phyloP scores from a whole-genome alignment of 2,113 vertebrate species.

The Mesocricetus auratus region DNA sequence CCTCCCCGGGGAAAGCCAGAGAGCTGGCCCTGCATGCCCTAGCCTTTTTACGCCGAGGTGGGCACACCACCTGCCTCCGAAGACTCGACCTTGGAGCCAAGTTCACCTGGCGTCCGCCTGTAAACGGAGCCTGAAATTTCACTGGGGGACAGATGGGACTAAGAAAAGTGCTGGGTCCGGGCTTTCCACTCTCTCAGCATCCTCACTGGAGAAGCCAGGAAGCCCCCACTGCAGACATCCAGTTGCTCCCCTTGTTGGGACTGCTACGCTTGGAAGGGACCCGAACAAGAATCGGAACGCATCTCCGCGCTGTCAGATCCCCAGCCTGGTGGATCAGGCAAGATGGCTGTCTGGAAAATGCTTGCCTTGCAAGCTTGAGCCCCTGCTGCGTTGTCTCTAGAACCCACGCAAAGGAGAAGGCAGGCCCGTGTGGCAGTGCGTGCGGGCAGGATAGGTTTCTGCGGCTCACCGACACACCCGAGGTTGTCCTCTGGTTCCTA shows the following conservation, averaged over 20 bases:
- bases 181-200: slow-evolving; percentile 60
- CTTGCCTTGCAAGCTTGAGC: neutral
- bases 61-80: slow-evolving; percentile 66
- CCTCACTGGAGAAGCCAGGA: neutral
- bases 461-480: neutral
- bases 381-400: neutral
- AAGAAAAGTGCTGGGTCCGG: slow-evolving; percentile 1
- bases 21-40: slow-evolving; percentile 30
- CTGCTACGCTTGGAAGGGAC: rapidly evolving
- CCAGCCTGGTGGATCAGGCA: neutral
- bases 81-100: slow-evolving; percentile 1
- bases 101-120: slow-evolving; percentile 69
- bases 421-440: neutral
- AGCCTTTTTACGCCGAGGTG: slow-evolving; percentile 59
- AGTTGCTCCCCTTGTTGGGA: neutral
- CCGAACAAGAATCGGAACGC: neutral
- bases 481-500: neutral
- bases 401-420: neutral
- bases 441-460: neutral
- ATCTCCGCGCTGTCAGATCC: neutral
- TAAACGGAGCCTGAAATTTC: slow-evolving; percentile 31
- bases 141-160: slow-evolving; percentile 46
- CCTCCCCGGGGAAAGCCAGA: neutral
- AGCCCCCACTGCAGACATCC: neutral
- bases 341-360: neutral